phyloP scores from a whole-genome alignment of 2,113 vertebrate genomes.

The Salvelinus sp. region DNA sequence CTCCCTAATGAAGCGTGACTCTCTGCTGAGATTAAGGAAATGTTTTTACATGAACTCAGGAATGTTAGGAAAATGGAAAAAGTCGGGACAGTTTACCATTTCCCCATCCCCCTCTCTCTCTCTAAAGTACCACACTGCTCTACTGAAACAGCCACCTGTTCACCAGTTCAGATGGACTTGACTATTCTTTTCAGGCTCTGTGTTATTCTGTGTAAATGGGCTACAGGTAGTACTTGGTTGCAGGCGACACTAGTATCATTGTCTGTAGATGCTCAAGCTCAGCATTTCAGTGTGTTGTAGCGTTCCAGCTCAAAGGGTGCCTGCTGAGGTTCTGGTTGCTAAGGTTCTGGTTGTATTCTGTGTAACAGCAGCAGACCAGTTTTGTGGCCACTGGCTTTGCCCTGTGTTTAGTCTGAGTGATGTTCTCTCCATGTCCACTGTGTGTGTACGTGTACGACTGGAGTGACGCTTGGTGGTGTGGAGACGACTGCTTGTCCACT shows the following conservation, averaged over 20 bases:
- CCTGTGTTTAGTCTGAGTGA: slow-evolving; percentile 27
- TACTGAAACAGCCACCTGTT: background rate
- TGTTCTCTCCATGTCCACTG: background rate
- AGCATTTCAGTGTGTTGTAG: too few species aligned
- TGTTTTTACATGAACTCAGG: slow-evolving; percentile 9
- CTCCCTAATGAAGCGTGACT: slow-evolving; percentile 8
- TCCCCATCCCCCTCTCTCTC: background rate
- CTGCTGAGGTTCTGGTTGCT: background rate
- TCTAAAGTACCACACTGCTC: background rate
- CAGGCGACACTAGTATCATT: too few species aligned
- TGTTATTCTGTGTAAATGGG: too few species aligned
- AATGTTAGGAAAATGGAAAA: background rate
- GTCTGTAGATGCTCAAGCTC: too few species aligned
- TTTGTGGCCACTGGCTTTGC: background rate
- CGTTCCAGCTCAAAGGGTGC: background rate
- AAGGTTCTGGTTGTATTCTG: too few species aligned
- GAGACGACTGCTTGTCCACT: too few species aligned
- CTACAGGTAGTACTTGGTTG: too few species aligned
- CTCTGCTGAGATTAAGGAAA: slow-evolving; percentile 24
- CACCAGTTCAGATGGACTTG: background rate
- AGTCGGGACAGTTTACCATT: background rate
- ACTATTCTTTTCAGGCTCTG: too few species aligned
- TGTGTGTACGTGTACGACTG: background rate
- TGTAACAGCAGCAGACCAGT: background rate
- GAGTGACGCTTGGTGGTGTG: background rate